Base-by-base conservation (phyloP, 2,113 vertebrate species). In the Regulus satrapa region DNA sequence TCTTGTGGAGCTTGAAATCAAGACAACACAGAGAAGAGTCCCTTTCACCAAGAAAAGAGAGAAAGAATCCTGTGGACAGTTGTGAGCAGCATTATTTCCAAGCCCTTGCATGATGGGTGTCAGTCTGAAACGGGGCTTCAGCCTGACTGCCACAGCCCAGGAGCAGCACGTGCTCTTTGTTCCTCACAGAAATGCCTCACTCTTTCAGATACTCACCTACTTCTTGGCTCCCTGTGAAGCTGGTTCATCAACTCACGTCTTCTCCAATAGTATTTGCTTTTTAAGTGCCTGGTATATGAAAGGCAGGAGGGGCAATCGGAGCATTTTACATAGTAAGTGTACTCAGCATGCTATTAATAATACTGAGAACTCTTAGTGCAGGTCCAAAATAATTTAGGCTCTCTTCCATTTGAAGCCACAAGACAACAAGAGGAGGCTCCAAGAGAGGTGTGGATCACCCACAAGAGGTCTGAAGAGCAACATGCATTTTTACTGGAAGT, bases 401-500 rank as follows among this genome's bases (percentile, higher is more conserved):
- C 80, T 95, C 95, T 97, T 97, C 92, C 84, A 97, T 69, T 73
- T 81, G 87, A 98, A 97, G 95, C 97, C 97, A 97, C 95, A 97
- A 74, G 67, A 97, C 97, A 95, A 96, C 78, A 96, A 96, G 79
- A 95, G 73, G 86, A 96, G 97, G 94, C 97, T 97, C 97, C 95
- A 92, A 84, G 69, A 77, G 89, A 98, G 97, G 97, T 97, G 97
- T 95, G 97, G 95, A 97, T 98, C 54, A 62, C 96, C 96, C 97
- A 77, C 97, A 97, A 97, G 93, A 97, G 95, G 95, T 92, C 97
- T 98, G 85, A 91, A 97, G 83, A 94, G 97, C 96, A 98, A 89
- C 94, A 49, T 74, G 72, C 97, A 93, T 97, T 98, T 98, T 98
- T 97, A 96, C 88, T 98, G 98, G 97, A 98, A 97, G 82, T 49